Evolutionary conservation across 64 coral and sea anemone species (phyloP), one percentile per base, ranked within the genome.

Genomic region (Actinia equina): DNA sequence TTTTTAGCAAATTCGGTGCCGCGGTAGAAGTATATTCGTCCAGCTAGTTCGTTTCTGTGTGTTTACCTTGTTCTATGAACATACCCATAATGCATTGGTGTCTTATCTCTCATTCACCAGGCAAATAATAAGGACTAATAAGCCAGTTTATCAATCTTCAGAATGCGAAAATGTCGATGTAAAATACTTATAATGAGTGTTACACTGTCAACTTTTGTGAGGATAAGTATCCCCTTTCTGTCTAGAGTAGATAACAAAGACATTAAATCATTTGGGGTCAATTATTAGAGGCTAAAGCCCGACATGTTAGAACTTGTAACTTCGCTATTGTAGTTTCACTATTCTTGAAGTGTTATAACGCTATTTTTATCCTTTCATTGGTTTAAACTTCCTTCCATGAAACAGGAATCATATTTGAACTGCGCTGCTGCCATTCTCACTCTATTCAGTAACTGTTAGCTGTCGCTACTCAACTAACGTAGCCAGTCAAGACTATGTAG

Each of bases 111-210:
- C 63, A 69, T 4, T 49, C 19, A 67, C 63, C 18, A 69, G 63
- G 19, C n/a, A 18, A 69, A 69, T 20, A n/a, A 22, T 69, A 37
- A n/a, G 0, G 3, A 69, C 26, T 20, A n/a, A 22, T 69, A 37
- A n/a, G 0, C 55, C n/a, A 74, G 1, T 12, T 41, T 12, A 74
- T 74, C 69, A 27, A 74, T 74, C 26, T 74, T 74, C 12, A 30
- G 13, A 74, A 74, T 74, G 26, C 37, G 41, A 3, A 65, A 74
- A 74, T 74, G 69, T 74, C 69, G 69, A 26, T 74, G 27, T 74
- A 74, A 42, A 74, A 74, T 74, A 74, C 69, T 74, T 74, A 74
- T 74, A 74, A 74, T 3, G 69, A 74, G 69, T 74, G 69, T 15
- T 74, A 74, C 23, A 14, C 14, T 74, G 69, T 27, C 69, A 74